Percentiles rank a stretch among this genome's conserved stretches.
These are phyloP conservation scores for Drosophila azteca DNA, from an alignment of 1,140 invertebrate genomes.

Conservation along the genomic window DNA sequence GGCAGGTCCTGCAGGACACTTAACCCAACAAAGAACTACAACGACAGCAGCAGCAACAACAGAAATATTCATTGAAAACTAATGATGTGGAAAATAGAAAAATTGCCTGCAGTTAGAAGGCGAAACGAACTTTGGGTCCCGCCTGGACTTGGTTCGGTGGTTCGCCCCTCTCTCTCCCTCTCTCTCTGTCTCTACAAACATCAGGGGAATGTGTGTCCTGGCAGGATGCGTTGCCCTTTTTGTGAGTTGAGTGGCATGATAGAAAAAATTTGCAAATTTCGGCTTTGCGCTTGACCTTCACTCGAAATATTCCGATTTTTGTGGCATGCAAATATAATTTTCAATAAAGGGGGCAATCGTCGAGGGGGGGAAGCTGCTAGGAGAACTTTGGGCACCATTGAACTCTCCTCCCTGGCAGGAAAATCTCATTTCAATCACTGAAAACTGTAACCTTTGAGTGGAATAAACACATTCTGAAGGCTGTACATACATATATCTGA, in stretches of 20 bases:
- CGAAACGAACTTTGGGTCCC: slow-evolving; percentile 10
- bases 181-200: background rate
- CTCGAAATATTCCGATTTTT: too few relatives aligned
- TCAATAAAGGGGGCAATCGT: too few relatives aligned
- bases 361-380: too few relatives aligned
- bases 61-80: slow-evolving; percentile 78
- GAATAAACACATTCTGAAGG: too few relatives aligned
- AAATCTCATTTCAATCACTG: too few relatives aligned
- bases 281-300: background rate
- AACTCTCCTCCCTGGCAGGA: too few relatives aligned
- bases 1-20: slow-evolving; percentile 33
- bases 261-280: background rate
- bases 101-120: slow-evolving; percentile 72
- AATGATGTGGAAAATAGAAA: slow-evolving; percentile 81
- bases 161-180: background rate
- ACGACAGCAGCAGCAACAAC: slow-evolving; percentile 22
- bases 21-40: slow-evolving; percentile 51
- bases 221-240: slow-evolving; percentile 42
- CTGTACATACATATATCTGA: too few relatives aligned
- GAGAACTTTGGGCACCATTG: too few relatives aligned
- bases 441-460: too few relatives aligned
- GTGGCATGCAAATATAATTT: too few relatives aligned
- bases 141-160: slow-evolving; percentile 1
- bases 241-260: slow-evolving; percentile 8
- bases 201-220: slow-evolving; percentile 15